A percentile compares a stretch with the other conserved stretches of the same genome.
phyloP scores from a whole-genome alignment of 1,140 invertebrate species.

The Ruditapes philippinarum region DNA sequence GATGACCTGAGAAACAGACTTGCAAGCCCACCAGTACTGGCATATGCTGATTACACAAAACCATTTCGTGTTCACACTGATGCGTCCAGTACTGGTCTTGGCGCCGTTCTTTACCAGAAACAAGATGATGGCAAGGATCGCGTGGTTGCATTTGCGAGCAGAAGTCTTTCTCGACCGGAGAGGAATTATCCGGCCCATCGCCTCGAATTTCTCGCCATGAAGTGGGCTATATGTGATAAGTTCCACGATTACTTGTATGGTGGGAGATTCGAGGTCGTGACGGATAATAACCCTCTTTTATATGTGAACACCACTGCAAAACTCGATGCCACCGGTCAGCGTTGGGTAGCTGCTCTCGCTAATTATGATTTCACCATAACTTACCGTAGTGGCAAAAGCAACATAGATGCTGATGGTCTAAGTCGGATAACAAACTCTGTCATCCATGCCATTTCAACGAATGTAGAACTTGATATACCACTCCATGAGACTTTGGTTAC shows the following conservation, averaged over 20 bases:
- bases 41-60: constrained; percentile 57
- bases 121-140: constrained; percentile 55
- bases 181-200: constrained; percentile 38
- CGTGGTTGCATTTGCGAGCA: constrained; percentile 63
- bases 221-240: constrained; percentile 47
- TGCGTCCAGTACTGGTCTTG: constrained; percentile 60
- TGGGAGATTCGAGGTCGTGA: constrained; percentile 37
- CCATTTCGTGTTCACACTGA: constrained; percentile 71
- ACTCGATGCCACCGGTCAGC: constrained; percentile 34
- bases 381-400: constrained; percentile 16
- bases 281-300: constrained; percentile 61
- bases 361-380: constrained; percentile 36
- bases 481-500: too few relatives aligned
- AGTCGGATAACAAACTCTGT: background rate
- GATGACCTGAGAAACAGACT: constrained; percentile 51
- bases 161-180: constrained; percentile 32
- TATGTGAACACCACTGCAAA: constrained; percentile 48
- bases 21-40: constrained; percentile 61
- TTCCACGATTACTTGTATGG: constrained; percentile 64
- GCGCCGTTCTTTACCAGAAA: constrained; percentile 2
- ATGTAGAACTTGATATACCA: background rate
- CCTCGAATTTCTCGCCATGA: constrained; percentile 28
- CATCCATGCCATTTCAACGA: background rate
- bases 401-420: constrained; percentile 48
- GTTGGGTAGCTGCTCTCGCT: constrained; percentile 45